Percentiles rank a stretch among this genome's conserved stretches.
Evolutionary conservation across 1,140 invertebrate species (phyloP).

Genomic region (Acromyrmex echinatior): DNA sequence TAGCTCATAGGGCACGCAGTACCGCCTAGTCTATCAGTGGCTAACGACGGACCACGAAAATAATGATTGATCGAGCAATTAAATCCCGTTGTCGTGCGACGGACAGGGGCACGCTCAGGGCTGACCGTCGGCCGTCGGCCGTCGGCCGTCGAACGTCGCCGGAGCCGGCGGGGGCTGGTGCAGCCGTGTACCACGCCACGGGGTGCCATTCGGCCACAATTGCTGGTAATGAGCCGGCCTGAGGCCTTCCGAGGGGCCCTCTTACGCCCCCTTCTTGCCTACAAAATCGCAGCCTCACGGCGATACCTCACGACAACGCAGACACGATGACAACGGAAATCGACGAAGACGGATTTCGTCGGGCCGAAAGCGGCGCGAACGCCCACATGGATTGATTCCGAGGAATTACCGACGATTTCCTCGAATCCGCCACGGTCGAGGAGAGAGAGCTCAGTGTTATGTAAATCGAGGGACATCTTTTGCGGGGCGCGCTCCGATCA

Average conservation of each 20-base stretch:
- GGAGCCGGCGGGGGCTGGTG: constrained; percentile 68
- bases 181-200: constrained; percentile 78
- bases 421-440: constrained; percentile 51
- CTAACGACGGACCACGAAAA: constrained; percentile 74
- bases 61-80: constrained; percentile 86
- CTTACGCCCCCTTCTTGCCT: constrained; percentile 73
- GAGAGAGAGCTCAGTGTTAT: constrained; percentile 32
- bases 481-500: constrained; percentile 29
- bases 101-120: constrained; percentile 68
- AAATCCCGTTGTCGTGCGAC: constrained; percentile 84
- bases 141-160: constrained; percentile 60
- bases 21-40: constrained; percentile 60
- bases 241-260: constrained; percentile 76
- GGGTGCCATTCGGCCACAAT: constrained; percentile 84
- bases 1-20: constrained; percentile 33
- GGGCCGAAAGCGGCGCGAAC: constrained; percentile 30
- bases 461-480: constrained; percentile 45
- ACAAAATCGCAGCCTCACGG: constrained; percentile 81
- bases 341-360: constrained; percentile 69
- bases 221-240: constrained; percentile 85
- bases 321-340: constrained; percentile 76
- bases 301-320: constrained; percentile 51
- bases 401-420: constrained; percentile 70
- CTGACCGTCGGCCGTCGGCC: constrained; percentile 51
- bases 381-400: constrained; percentile 49